These are phyloP conservation scores for Cephus cinctus DNA, from an alignment of 1,140 invertebrate species.

Conservation along the genomic window DNA sequence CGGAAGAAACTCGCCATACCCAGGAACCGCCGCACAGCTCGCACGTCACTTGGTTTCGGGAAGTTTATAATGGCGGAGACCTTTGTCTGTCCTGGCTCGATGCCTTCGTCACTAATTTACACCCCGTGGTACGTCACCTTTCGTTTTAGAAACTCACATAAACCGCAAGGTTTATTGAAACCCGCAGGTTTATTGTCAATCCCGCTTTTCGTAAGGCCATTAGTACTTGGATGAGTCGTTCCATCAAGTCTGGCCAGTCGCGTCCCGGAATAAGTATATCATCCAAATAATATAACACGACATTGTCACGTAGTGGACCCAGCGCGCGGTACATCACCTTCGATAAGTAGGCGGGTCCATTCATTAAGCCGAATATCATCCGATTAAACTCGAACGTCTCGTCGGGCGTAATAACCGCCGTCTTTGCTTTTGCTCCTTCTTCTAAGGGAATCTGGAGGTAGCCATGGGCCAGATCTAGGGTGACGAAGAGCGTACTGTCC, in stretches of 20 bases:
- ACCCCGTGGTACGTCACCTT: conserved; percentile 14
- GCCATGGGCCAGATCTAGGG: conserved; percentile 18
- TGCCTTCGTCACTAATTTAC: conserved; percentile 10
- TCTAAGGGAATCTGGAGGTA: conserved; percentile 20
- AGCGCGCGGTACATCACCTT: conserved; percentile 13
- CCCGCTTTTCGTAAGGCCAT: conserved; percentile 11
- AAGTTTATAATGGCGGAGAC: conserved; percentile 28
- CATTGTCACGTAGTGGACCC: conserved; percentile 11
- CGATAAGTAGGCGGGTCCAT: conserved; percentile 19
- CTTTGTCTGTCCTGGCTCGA: conserved; percentile 33
- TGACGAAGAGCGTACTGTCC: conserved; percentile 9
- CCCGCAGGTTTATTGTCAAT: conserved; percentile 19
- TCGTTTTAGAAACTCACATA: conserved; percentile 17
- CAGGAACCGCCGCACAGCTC: conserved; percentile 35
- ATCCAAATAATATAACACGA: conserved; percentile 17
- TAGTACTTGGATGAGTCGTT: conserved; percentile 9
- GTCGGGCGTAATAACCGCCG: conserved; percentile 20
- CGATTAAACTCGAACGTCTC: conserved; percentile 15
- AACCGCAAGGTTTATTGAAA: too few relatives aligned
- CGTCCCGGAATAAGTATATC: conserved; percentile 16
- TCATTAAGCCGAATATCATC: conserved; percentile 17
- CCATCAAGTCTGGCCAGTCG: conserved; percentile 8
- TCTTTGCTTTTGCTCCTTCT: conserved; percentile 13
- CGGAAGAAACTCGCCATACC: conserved; percentile 41
- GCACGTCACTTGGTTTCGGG: conserved; percentile 32